Conservation (phyloP, 1,140 invertebrate genomes). For the Oryzaephilus surinamensis region DNA sequence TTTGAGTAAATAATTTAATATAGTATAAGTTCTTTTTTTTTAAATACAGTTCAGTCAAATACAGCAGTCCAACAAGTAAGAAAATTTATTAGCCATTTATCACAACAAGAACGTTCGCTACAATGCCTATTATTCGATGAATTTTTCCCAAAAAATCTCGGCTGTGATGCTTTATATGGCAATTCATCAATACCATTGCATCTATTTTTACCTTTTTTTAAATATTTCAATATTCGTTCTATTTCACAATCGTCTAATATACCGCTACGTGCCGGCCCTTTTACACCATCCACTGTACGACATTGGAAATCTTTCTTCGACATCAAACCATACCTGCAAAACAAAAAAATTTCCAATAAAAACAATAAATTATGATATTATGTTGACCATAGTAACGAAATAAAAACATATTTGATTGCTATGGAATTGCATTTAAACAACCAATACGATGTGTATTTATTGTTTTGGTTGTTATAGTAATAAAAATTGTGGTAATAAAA, state of each 20-base stretch:
- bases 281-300: slow-evolving; percentile 22
- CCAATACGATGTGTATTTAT: neutral
- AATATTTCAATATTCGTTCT: slow-evolving; percentile 27
- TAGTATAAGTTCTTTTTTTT: too few relatives aligned
- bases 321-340: slow-evolving; percentile 30
- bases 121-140: slow-evolving; percentile 19
- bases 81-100: slow-evolving; percentile 29
- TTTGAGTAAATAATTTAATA: too few relatives aligned
- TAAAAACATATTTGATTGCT: neutral
- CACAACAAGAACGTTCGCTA: slow-evolving; percentile 12
- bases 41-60: slow-evolving; percentile 31
- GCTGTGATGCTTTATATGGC: slow-evolving; percentile 22
- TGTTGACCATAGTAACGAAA: neutral
- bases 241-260: slow-evolving; percentile 27
- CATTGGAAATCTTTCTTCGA: slow-evolving; percentile 25
- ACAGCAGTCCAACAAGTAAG: slow-evolving; percentile 31
- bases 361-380: too few relatives aligned
- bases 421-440: neutral
- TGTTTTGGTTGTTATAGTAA: neutral
- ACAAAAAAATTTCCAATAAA: neutral
- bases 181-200: slow-evolving; percentile 20
- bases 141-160: slow-evolving; percentile 13
- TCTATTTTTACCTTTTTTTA: slow-evolving; percentile 24
- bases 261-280: slow-evolving; percentile 28
- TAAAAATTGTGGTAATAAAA: neutral